Evolutionary conservation across 2,888 invertebrate genomes (phyloP).

Genomic region (Liodrosophila aerea): DNA sequence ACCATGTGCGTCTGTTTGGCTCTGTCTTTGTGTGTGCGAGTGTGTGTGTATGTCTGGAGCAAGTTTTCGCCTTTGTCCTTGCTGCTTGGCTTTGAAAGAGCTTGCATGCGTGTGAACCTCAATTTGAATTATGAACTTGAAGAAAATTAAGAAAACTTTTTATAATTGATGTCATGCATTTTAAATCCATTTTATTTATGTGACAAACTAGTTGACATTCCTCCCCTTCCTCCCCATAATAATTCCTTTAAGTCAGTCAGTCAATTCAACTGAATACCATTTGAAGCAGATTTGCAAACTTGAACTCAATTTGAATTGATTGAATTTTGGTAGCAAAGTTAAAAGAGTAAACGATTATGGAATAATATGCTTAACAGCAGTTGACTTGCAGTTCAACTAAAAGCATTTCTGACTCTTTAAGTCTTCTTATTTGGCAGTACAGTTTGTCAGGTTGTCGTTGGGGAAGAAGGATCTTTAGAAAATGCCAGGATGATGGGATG

Average conservation of each 20-base stretch:
- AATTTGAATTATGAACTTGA: constrained; percentile 66
- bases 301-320: background rate
- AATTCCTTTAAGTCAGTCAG: constrained; percentile 1
- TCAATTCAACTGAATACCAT: constrained; percentile 3
- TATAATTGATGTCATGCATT: constrained; percentile 74
- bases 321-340: background rate
- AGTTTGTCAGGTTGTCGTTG: too few species aligned
- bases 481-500: too few species aligned
- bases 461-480: too few species aligned
- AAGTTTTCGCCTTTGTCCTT: constrained; percentile 40
- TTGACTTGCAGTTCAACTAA: too few species aligned
- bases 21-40: background rate
- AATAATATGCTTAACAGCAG: background rate
- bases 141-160: constrained; percentile 69
- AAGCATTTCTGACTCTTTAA: too few species aligned
- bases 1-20: constrained; percentile 22
- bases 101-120: constrained; percentile 41
- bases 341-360: too few species aligned
- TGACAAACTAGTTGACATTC: background rate
- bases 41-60: constrained; percentile 1
- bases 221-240: constrained; percentile 10
- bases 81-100: constrained; percentile 34
- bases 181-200: constrained; percentile 45
- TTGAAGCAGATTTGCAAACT: background rate
- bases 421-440: too few species aligned